phyloP scores from a whole-genome alignment of 2,888 invertebrate species.

The Dryobota labecula region DNA sequence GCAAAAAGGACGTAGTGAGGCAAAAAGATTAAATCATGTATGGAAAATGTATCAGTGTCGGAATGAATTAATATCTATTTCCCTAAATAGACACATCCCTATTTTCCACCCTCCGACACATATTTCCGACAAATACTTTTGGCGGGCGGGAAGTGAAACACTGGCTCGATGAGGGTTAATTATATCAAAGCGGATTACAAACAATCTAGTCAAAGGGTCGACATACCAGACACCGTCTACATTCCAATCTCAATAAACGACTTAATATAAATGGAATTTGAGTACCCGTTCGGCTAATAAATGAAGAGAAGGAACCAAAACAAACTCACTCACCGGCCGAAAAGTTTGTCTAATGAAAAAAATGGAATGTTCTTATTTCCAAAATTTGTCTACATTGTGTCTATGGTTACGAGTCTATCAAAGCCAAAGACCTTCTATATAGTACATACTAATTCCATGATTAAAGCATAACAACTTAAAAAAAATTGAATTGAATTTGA shows the following conservation, averaged over 20 bases:
- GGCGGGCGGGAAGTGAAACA: not conserved
- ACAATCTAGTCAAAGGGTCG: conserved; percentile 24
- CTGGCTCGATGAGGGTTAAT: conserved; percentile 16
- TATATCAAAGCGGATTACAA: conserved; percentile 25
- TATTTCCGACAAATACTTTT: conserved; percentile 23
- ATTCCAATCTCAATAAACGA: conserved; percentile 28
- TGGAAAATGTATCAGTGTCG: no score
- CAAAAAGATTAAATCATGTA: no score
- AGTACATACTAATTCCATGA: not conserved
- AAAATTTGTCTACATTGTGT: not conserved
- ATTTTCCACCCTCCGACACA: conserved; percentile 18
- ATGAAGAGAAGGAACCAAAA: not conserved
- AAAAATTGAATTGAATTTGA: no score
- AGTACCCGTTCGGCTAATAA: not conserved
- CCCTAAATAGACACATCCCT: not conserved
- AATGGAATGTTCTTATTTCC: not conserved
- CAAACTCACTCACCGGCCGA: not conserved
- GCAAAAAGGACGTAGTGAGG: no score
- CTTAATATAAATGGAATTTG: conserved; percentile 15
- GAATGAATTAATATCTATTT: not conserved
- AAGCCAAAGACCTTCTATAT: not conserved
- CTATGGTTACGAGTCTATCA: not conserved
- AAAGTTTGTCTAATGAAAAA: not conserved
- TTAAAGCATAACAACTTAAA: not conserved
- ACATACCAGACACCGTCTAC: conserved; percentile 38